These are phyloP conservation scores for Eumeta japonica DNA, from an alignment of 1,140 invertebrate genomes.

Conservation along the genomic window DNA sequence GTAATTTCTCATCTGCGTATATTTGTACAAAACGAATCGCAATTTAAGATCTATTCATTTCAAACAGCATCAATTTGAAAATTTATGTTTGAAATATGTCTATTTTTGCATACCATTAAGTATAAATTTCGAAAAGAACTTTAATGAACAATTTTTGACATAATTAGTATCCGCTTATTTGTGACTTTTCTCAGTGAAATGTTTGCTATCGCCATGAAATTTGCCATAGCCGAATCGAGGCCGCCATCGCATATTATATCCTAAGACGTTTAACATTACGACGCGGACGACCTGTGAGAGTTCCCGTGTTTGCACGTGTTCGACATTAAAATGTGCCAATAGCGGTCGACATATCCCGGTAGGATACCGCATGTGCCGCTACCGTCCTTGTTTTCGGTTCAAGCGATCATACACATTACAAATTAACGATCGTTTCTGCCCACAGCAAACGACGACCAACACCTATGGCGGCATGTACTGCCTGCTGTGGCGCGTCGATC, in stretches of 20 bases:
- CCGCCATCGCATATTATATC: conserved; percentile 11
- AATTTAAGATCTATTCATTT: background rate
- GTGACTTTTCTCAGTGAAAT: conserved; percentile 21
- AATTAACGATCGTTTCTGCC: conserved; percentile 4
- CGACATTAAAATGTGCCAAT: conserved; percentile 4
- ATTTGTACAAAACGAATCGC: too few species aligned
- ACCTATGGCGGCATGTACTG: conserved; percentile 63
- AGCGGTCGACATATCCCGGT: conserved; percentile 10
- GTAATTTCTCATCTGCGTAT: conserved; percentile 13
- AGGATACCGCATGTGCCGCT: conserved; percentile 20
- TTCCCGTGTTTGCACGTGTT: too few species aligned
- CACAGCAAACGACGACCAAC: conserved; percentile 9
- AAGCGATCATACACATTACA: background rate
- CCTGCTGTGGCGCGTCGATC: conserved; percentile 70
- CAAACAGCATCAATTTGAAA: background rate
- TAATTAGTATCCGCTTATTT: conserved; percentile 11
- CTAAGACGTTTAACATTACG: too few species aligned
- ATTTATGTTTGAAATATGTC: background rate
- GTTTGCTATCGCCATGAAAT: conserved; percentile 21
- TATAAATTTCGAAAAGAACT: conserved; percentile 15
- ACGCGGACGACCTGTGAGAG: too few species aligned
- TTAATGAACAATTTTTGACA: conserved; percentile 7
- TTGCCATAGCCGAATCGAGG: conserved; percentile 7
- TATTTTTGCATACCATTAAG: conserved; percentile 4
- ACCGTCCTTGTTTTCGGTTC: background rate